These are phyloP conservation scores for Rhorus exstirpatorius DNA, from an alignment of 2,888 invertebrate species.

Conservation along the genomic window DNA sequence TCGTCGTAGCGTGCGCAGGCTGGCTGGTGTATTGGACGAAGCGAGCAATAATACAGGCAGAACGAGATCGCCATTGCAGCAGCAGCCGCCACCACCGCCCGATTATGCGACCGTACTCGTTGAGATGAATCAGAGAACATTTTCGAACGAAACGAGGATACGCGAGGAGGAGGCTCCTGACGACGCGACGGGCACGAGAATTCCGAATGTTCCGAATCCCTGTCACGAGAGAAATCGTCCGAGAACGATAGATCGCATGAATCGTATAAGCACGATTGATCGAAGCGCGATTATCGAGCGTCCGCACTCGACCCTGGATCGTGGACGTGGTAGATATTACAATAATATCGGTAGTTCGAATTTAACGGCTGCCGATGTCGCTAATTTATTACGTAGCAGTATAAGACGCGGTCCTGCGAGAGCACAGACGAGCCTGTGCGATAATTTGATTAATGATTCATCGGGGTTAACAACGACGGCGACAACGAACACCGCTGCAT, in stretches of 20 bases:
- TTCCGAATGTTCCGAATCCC: neutral
- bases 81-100: slow-evolving; percentile 89
- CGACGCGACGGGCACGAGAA: slow-evolving; percentile 72
- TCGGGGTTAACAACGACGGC: slow-evolving; percentile 1
- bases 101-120: slow-evolving; percentile 89
- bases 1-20: slow-evolving; percentile 91
- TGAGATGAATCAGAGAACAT: slow-evolving; percentile 87
- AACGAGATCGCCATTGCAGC: slow-evolving; percentile 78
- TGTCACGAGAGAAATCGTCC: slow-evolving; percentile 76
- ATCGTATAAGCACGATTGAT: slow-evolving; percentile 77
- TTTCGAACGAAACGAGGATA: slow-evolving; percentile 72
- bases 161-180: slow-evolving; percentile 71
- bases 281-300: slow-evolving; percentile 74
- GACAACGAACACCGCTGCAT: slow-evolving; percentile 76
- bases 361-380: slow-evolving; percentile 88
- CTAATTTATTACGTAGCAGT: slow-evolving; percentile 88
- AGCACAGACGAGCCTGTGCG: slow-evolving; percentile 80
- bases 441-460: slow-evolving; percentile 71
- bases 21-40: slow-evolving; percentile 87
- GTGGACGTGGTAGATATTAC: slow-evolving; percentile 69
- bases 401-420: slow-evolving; percentile 87
- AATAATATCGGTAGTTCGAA: slow-evolving; percentile 81
- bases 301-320: slow-evolving; percentile 79
- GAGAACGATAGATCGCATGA: slow-evolving; percentile 80
- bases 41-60: slow-evolving; percentile 83